Evolutionary conservation across 2,797 vertebrate genomes (phyloP).

Genomic region (Anguilla megastoma): DNA sequence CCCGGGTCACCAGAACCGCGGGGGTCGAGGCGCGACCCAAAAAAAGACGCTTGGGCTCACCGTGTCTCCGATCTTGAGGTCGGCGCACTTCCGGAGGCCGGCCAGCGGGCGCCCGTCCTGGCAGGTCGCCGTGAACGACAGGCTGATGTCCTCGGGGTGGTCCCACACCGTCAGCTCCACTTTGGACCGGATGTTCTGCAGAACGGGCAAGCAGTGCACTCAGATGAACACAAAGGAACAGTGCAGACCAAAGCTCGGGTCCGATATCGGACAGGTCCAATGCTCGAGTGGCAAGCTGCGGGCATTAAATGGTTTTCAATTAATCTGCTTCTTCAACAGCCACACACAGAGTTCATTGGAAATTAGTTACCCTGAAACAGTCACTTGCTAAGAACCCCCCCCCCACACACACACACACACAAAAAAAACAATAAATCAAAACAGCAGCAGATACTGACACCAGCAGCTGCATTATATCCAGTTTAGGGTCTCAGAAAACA

Average conservation of each 20-base stretch:
- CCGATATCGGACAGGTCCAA: not conserved
- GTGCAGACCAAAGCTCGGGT: no score
- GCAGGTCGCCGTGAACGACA: slow-evolving; percentile 92
- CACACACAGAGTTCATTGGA: not conserved
- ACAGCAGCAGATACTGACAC: slow-evolving; percentile 26
- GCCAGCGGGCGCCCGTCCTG: slow-evolving; percentile 87
- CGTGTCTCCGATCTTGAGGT: slow-evolving; percentile 94
- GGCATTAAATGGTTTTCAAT: not conserved
- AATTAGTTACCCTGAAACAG: not conserved
- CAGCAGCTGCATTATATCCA: slow-evolving; percentile 26
- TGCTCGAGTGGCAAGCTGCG: not conserved
- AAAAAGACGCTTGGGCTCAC: slow-evolving; percentile 70
- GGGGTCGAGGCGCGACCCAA: not conserved
- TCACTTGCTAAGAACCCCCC: not conserved
- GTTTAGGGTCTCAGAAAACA: slow-evolving; percentile 29
- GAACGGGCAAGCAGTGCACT: slow-evolving; percentile 28
- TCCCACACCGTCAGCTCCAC: slow-evolving; percentile 94
- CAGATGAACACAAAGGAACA: not conserved
- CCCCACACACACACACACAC: no score
- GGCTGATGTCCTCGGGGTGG: slow-evolving; percentile 87
- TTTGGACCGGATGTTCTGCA: slow-evolving; percentile 94
- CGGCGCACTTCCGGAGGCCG: slow-evolving; percentile 87
- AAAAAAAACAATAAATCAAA: not conserved
- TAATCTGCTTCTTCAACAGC: not conserved
- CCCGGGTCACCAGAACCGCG: not conserved